Evolutionary conservation across 2,888 invertebrate genomes (phyloP), one percentile per base, ranked within the genome.

Genomic region (Calameuta pallipes): DNA sequence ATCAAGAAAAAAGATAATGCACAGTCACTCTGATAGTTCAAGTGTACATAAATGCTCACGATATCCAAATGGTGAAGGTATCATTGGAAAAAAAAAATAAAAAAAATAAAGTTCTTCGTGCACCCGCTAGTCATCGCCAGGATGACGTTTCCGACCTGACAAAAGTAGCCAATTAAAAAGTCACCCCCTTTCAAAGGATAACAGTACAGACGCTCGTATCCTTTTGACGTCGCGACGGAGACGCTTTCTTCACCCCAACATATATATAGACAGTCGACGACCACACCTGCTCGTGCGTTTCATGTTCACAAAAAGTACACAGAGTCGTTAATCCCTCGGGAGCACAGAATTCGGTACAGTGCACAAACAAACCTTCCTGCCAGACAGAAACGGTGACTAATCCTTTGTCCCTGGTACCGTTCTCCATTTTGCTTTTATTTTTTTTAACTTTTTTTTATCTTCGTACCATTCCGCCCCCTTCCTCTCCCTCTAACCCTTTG

Each of bases 351-450:
- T 76, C 70, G 37, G 79, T 76, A 79, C 79, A 68, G 75, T 76
- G 76, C 76, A 73, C 76, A 79, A 79, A 79, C 79, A 79, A 79
- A 76, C 79, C 76, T 73, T 75, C 71, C 56, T 73, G 31, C 71
- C 71, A 76, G 75, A 75, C 76, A 78, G 73, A 56, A 76, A 37
- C 69, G 79, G 79, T 79, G 79, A 79, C 79, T 79, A 79, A 79
- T 79, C 79, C 76, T 79, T 79, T 79, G 79, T 79, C 79, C 76
- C 12, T 31, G 35, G 11, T 34, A 23, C 68, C 30, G 30, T 69
- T 70, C 36, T 74, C 71, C 71, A 71, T 71, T 34, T 71, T 71
- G 71, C 13, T 31, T 56, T 56, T 34, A 30, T 11, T 34, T 33
- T 33, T 71, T 71, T 78, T 56, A 15, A 23, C 71, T 3, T 71